Conservation (phyloP, 2,113 vertebrate species). For the Phrynosoma platyrhinos region DNA sequence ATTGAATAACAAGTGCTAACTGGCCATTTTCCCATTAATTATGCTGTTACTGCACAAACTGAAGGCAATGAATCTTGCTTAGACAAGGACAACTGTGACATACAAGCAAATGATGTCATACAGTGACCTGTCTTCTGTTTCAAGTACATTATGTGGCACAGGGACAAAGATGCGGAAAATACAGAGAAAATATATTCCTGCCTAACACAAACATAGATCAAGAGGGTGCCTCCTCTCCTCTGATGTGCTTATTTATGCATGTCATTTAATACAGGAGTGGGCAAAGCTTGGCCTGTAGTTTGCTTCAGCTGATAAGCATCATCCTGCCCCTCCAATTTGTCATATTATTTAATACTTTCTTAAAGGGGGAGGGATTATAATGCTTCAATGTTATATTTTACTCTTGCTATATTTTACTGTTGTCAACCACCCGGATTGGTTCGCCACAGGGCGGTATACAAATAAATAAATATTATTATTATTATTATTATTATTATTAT, state of each 20-base stretch:
- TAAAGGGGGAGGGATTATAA: no score
- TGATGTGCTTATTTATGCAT: not conserved
- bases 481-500: no score
- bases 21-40: not conserved
- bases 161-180: not conserved
- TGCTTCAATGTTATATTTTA: no score
- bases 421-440: no score
- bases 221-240: not conserved
- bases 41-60: not conserved
- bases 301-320: no score
- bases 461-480: no score
- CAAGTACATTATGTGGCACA: not conserved
- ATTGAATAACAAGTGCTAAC: not conserved
- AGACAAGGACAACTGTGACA: not conserved
- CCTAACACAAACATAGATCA: not conserved
- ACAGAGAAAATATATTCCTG: not conserved
- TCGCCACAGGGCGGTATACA: no score
- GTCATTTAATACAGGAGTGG: not conserved
- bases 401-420: no score
- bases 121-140: not conserved
- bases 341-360: no score
- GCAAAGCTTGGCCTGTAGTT: not conserved
- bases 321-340: no score
- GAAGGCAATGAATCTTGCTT: slow-evolving; percentile 7
- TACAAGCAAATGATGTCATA: not conserved